phyloP scores from a whole-genome alignment of 2,888 invertebrate species.

The Liodrosophila aerea region DNA sequence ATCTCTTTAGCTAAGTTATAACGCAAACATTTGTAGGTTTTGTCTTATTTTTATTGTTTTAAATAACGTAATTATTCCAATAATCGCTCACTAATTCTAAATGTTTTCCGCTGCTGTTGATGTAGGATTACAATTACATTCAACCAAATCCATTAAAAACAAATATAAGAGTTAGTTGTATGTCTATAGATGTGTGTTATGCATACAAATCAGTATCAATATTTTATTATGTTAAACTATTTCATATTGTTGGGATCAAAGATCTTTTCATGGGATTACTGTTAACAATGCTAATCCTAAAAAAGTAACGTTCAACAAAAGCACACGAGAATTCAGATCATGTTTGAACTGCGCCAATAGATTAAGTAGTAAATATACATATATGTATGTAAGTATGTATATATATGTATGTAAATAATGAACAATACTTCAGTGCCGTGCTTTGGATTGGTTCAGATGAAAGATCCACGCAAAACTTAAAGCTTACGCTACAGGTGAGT shows the following conservation, averaged over 20 bases:
- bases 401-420: conserved; percentile 24
- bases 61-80: conserved; percentile 49
- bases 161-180: conserved; percentile 9
- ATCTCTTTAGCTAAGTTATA: too few relatives aligned
- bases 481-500: neutral
- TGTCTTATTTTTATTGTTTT: conserved; percentile 53
- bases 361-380: conserved; percentile 24
- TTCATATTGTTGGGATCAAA: conserved; percentile 37
- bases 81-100: conserved; percentile 54
- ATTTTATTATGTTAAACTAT: conserved; percentile 8
- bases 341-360: conserved; percentile 24
- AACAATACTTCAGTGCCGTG: conserved; percentile 46
- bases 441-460: conserved; percentile 33
- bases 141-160: conserved; percentile 25
- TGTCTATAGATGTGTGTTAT: conserved; percentile 2
- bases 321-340: conserved; percentile 53
- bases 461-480: conserved; percentile 16
- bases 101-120: conserved; percentile 42
- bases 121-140: conserved; percentile 12
- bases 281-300: conserved; percentile 47
- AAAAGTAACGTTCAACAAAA: conserved; percentile 60
- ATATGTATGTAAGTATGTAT: conserved; percentile 11
- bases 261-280: conserved; percentile 40
- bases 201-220: conserved; percentile 55
- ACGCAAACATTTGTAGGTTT: conserved; percentile 25